These are phyloP conservation scores for Macrophya annulata DNA, from an alignment of 2,888 invertebrate species.

Conservation along the genomic window DNA sequence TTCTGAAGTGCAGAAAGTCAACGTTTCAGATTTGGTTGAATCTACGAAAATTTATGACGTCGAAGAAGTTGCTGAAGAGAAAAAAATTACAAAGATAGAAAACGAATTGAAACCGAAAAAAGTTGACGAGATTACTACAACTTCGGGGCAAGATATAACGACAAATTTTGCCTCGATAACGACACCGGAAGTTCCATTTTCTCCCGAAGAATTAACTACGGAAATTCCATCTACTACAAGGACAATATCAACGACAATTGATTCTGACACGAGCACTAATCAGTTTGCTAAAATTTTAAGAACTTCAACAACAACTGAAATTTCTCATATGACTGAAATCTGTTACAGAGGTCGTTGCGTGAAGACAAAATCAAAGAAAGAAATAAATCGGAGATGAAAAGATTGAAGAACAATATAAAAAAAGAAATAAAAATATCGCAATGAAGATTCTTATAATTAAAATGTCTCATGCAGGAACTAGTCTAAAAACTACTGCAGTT, in stretches of 20 bases:
- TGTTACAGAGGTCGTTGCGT: conserved; percentile 93
- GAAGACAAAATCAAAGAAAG: conserved; percentile 80
- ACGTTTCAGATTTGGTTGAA: background rate
- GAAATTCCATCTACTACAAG: conserved; percentile 57
- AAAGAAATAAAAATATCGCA: background rate
- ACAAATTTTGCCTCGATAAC: conserved; percentile 58
- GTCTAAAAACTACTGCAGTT: conserved; percentile 1
- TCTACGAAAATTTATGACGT: background rate
- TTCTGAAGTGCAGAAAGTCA: background rate
- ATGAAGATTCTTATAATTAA: background rate
- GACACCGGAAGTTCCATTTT: conserved; percentile 55
- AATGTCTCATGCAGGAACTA: background rate
- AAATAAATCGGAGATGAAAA: conserved; percentile 60
- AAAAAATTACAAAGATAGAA: conserved; percentile 24
- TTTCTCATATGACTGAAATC: conserved; percentile 93
- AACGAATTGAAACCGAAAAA: conserved; percentile 62
- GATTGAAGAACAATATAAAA: background rate
- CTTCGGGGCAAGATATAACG: conserved; percentile 40
- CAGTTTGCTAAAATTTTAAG: conserved; percentile 82
- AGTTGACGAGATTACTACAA: conserved; percentile 63
- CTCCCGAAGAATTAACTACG: conserved; percentile 57
- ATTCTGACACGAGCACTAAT: conserved; percentile 57
- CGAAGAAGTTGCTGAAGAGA: conserved; percentile 22
- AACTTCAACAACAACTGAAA: conserved; percentile 91
- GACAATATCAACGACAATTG: conserved; percentile 58